phyloP scores from a whole-genome alignment of 2,888 invertebrate species.

The Xanthia icteritia region DNA sequence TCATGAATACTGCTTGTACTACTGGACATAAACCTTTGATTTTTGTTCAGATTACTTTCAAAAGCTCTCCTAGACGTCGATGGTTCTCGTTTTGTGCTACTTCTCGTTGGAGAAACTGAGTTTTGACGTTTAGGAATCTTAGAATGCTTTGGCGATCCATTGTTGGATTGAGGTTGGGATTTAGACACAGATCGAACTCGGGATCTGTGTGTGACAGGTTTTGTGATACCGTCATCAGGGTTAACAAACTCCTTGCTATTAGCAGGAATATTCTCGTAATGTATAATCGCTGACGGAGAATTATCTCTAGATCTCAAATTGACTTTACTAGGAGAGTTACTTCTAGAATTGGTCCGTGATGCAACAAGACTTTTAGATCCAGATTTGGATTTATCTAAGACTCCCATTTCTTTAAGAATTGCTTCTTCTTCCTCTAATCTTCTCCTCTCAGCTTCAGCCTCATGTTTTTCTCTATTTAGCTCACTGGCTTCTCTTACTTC shows the following conservation, averaged over 20 bases:
- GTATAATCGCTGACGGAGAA: slow-evolving; percentile 84
- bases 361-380: slow-evolving; percentile 63
- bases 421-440: slow-evolving; percentile 87
- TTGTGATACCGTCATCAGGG: slow-evolving; percentile 74
- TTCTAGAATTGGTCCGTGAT: slow-evolving; percentile 79
- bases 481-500: slow-evolving; percentile 87
- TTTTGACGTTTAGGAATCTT: slow-evolving; percentile 88
- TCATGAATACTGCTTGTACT: slow-evolving; percentile 89
- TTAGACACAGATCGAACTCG: slow-evolving; percentile 81
- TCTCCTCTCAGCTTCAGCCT: slow-evolving; percentile 85
- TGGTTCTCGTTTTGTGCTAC: slow-evolving; percentile 66
- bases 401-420: slow-evolving; percentile 86
- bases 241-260: slow-evolving; percentile 78
- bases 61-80: slow-evolving; percentile 73
- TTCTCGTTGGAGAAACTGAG: slow-evolving; percentile 85
- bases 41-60: slow-evolving; percentile 78
- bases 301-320: slow-evolving; percentile 85
- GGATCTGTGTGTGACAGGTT: slow-evolving; percentile 82
- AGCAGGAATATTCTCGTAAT: slow-evolving; percentile 77
- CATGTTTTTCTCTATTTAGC: slow-evolving; percentile 87
- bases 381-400: slow-evolving; percentile 79
- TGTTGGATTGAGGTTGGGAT: slow-evolving; percentile 87
- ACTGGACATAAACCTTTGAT: slow-evolving; percentile 86
- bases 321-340: slow-evolving; percentile 84
- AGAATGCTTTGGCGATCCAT: slow-evolving; percentile 87